Evolutionary conservation across 2,113 vertebrate genomes (phyloP).

Genomic region (Meleagris gallopavo): DNA sequence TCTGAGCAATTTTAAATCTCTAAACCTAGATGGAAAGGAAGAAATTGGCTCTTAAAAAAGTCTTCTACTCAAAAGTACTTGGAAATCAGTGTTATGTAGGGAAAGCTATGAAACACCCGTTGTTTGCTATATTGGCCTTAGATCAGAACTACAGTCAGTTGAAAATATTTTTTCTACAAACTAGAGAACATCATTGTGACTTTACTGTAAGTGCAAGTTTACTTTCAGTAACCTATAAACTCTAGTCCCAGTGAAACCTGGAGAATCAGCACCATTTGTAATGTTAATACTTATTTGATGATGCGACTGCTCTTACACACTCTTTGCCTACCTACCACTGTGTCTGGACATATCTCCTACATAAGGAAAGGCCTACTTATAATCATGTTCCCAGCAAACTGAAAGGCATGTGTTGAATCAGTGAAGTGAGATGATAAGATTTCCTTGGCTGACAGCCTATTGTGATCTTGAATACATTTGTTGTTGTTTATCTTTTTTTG

Average conservation of each 20-base stretch:
- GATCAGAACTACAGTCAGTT: neutral
- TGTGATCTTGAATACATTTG: neutral
- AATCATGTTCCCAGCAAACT: neutral
- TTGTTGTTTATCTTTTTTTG: neutral
- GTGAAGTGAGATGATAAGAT: fast-evolving
- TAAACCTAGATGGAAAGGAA: neutral
- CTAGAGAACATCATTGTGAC: neutral
- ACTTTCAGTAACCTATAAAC: neutral
- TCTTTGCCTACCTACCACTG: neutral
- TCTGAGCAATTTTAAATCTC: neutral
- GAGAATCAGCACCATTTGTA: neutral
- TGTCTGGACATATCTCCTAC: neutral
- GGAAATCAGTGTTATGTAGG: fast-evolving
- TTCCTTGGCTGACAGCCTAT: neutral
- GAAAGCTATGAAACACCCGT: neutral
- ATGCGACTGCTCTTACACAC: neutral
- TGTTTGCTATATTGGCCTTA: neutral
- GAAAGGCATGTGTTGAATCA: neutral
- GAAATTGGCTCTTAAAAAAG: neutral
- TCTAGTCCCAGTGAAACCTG: neutral
- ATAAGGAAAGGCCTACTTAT: neutral
- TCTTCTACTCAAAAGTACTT: neutral
- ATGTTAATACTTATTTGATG: neutral
- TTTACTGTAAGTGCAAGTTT: neutral
- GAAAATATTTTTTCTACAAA: neutral